Evolutionary conservation across 1,140 invertebrate species (phyloP), one percentile per base, ranked within the genome.

Genomic region (Macrosteles quadrilineatus): DNA sequence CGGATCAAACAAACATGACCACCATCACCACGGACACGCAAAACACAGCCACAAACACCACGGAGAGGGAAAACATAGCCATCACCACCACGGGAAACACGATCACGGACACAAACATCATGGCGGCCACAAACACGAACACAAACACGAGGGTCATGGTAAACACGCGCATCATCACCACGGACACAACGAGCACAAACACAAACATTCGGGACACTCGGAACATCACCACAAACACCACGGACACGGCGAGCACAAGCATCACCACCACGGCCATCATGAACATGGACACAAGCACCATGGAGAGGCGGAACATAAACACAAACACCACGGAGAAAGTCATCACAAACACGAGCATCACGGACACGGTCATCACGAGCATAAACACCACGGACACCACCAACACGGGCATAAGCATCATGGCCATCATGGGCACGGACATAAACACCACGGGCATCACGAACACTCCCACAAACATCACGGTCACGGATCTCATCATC

Each of bases 141-240:
- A 64, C 23, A 64, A 64, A 25, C 62, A 64, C 62, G 30, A 59
- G 29, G 53, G 62, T 19, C 11, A 43, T 11, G 68, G 30, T 14
- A 57, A 69, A 31, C 68, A 69, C 23, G 12, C 23, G 2, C 68
- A 69, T 23, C 19, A 69, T 0, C 68, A 69, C 30, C 14, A 43
- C 1, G 68, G 68, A 32, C 53, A 69, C 9, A 27, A n/a, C 11
- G 68, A 55, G 23, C 68, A 69, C 30, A 36, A 36, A 25, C 68
- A 69, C 57, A 69, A 69, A 45, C 68, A 69, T 27, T 19, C 19
- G 6, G 68, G 68, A 19, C 68, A 69, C 27, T 29, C 68, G n/a
- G 68, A 69, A n/a, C 53, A 69, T 43, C 29, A 36, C 1, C 68
- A 69, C 40, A 59, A 69, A 23, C 68, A 69, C 23, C 30, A 64